Base-by-base conservation (phyloP, 2,113 vertebrate species). In the Leuciscus idus region DNA sequence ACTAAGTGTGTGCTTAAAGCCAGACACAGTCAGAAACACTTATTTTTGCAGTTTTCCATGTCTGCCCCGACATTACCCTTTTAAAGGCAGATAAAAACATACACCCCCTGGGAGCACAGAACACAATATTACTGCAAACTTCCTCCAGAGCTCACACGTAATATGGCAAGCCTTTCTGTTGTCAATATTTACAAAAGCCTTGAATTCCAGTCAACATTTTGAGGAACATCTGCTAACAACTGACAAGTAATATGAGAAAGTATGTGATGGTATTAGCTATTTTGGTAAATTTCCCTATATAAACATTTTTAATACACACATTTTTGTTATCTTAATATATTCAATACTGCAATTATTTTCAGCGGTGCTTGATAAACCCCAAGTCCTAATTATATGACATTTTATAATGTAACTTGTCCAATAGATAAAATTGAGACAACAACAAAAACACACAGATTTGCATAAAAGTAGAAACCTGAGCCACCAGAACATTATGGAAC, bases 181-280 rank as follows among this genome's bases (percentile, higher is more conserved):
- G 48, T 84, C 82, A 84, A 84, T 84, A 84, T 84, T 84, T 84
- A 84, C 68, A 84, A 84, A 84, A 74, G 82, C 68, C 30, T 84
- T 55, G 50, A 84, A 74, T 84, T 84, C 82, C 68, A 39, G 64
- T 84, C 68, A 73, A 73, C 68, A 73, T 84, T 50, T 84, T 84
- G 66, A 57, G 21, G 82, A 72, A 84, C 82, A 84, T 84, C 82
- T 84, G 82, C 52, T 33, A 48, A 21, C 79, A 82, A 82, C 81
- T 82, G 64, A 82, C 62, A 52, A 66, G 81, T 82, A 50, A 70
- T 66, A 68, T 82, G 81, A 82, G 62, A 82, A 52, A 30, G n/a
- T 12, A 55, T 72, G 28, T 50, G 64, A 83, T 55, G 61, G 46
- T 52, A 15, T 52, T 70, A 21, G 62, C 26, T 83, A 52, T 52